Conservation (phyloP, 2,888 invertebrate genomes). For the Malthinus flaveolus region DNA sequence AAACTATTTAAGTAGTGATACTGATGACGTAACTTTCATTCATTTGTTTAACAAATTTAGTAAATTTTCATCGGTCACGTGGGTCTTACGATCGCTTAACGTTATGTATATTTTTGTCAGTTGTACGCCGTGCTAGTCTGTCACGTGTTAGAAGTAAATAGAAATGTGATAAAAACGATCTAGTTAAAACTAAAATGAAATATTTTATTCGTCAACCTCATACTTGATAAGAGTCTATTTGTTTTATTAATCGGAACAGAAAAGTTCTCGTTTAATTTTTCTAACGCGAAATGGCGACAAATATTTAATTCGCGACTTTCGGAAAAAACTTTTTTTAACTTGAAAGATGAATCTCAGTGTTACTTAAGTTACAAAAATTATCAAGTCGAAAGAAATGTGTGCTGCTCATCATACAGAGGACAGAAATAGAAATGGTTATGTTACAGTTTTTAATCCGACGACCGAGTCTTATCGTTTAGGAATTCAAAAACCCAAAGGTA, state of each 20-base stretch:
- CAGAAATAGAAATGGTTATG: slow-evolving; percentile 33
- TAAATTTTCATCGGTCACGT: slow-evolving; percentile 3
- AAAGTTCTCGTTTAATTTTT: too few species aligned
- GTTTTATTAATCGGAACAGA: too few species aligned
- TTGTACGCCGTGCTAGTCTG: background rate
- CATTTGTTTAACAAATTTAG: too few species aligned
- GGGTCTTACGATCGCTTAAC: background rate
- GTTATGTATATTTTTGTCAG: slow-evolving; percentile 3
- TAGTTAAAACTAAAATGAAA: slow-evolving; percentile 1
- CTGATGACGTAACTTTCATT: slow-evolving; percentile 1
- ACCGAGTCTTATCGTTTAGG: slow-evolving; percentile 17
- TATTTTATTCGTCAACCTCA: too few species aligned
- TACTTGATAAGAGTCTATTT: too few species aligned
- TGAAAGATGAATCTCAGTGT: slow-evolving; percentile 1
- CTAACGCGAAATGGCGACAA: too few species aligned
- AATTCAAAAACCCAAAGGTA: slow-evolving; percentile 18
- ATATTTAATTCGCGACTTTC: too few species aligned
- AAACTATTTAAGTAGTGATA: background rate
- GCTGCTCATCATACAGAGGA: slow-evolving; percentile 23
- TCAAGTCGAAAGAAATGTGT: slow-evolving; percentile 16
- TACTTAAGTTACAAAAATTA: background rate
- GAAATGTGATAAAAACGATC: background rate
- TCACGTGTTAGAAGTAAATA: slow-evolving; percentile 13
- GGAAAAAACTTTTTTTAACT: background rate
- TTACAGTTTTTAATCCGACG: slow-evolving; percentile 28